Base-by-base conservation (phyloP, 2,113 vertebrate species). In the Tautogolabrus adspersus region DNA sequence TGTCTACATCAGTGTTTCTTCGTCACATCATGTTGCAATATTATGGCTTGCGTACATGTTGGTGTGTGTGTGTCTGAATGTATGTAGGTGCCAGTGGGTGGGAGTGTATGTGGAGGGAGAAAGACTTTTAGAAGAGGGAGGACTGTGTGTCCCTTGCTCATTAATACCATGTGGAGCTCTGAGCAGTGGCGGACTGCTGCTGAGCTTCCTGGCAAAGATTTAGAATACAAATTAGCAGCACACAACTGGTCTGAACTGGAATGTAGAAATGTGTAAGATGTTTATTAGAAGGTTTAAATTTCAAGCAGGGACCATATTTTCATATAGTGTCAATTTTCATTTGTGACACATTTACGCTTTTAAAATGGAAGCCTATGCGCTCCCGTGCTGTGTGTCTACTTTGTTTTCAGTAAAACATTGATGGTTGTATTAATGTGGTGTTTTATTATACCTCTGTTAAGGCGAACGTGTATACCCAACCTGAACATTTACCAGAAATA, bases 151-250 rank as follows among this genome's bases (percentile, higher is more conserved):
- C 79, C 79, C 68, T 77, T 37, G 19, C 82, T 91, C 82, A 91
- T 88, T 86, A 88, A 86, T 89, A 80, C 79, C 88, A 90, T 81
- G 83, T 90, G 89, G 71, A 61, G 66, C 82, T 79, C 62, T 52
- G n/a, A 74, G 82, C 51, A 59, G 72, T 16, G 16, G 66, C 18
- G 52, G 74, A 77, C 67, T 80, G 81, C 84, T 58, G 80, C 78
- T 85, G 65, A 77, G 76, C 76, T 78, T 81, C 58, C 78, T 81
- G 84, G 87, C 84, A 79, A 68, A 72, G 66, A 60, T 56, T 84
- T 64, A 21, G 69, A 82, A 84, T 66, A 81, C 60, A 84, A 85
- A 84, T 88, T 59, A 81, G 63, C 67, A 62, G 63, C 71, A 52
- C 67, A 78, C 21, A 72, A 79, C 71, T 76, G 74, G 69, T 73